Percentiles rank a stretch among this genome's conserved stretches.
Evolutionary conservation across 2,888 invertebrate species (phyloP).

Genomic region (Teleiodes luculella): DNA sequence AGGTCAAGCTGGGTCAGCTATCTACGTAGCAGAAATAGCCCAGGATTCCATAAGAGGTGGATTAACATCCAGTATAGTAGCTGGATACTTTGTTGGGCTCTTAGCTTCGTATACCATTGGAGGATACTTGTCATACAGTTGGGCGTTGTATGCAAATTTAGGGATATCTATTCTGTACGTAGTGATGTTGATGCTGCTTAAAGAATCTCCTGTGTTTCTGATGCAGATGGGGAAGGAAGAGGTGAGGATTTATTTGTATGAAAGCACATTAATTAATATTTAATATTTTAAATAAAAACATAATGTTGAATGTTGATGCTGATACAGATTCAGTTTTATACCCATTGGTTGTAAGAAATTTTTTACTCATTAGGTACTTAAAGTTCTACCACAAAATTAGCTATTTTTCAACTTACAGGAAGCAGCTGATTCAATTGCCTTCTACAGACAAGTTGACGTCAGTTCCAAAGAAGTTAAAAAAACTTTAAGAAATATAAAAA

Average conservation of each 20-base stretch:
- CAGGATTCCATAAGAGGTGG: slow-evolving; percentile 63
- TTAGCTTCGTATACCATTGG: slow-evolving; percentile 54
- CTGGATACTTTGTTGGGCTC: slow-evolving; percentile 53
- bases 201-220: slow-evolving; percentile 51
- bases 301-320: no score
- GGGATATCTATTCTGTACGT: slow-evolving; percentile 38
- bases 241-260: slow-evolving; percentile 34
- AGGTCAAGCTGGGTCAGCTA: slow-evolving; percentile 57
- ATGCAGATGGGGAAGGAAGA: slow-evolving; percentile 44
- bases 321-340: no score
- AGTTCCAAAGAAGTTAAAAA: slow-evolving; percentile 48
- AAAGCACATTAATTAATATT: no score
- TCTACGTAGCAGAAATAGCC: slow-evolving; percentile 61
- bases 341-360: no score
- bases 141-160: slow-evolving; percentile 42
- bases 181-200: slow-evolving; percentile 35
- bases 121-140: slow-evolving; percentile 49
- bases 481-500: slow-evolving; percentile 48
- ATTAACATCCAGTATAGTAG: slow-evolving; percentile 49
- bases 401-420: no score
- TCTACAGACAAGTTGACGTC: slow-evolving; percentile 44
- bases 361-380: no score
- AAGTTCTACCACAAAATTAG: no score
- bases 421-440: slow-evolving; percentile 52
- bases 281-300: no score